Evolutionary conservation across 2,113 vertebrate genomes (phyloP).

Genomic region (Riparia riparia): DNA sequence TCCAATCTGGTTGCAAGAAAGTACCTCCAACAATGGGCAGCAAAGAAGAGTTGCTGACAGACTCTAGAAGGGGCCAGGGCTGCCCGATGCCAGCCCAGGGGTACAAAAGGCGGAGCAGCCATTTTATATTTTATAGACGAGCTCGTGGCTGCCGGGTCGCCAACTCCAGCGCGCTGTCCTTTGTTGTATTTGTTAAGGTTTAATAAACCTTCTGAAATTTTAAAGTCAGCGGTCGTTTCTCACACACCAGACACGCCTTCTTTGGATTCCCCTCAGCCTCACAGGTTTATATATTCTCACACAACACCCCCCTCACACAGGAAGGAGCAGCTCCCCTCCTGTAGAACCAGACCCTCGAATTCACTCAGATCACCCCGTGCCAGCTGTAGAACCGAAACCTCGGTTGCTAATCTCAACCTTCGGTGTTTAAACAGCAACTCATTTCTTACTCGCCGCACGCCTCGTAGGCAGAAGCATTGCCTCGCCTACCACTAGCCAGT

Average conservation of each 20-base stretch:
- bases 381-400: background rate
- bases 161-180: background rate
- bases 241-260: background rate
- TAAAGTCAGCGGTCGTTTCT: background rate
- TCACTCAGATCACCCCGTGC: background rate
- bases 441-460: background rate
- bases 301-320: background rate
- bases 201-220: background rate
- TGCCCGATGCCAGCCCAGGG: background rate
- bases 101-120: background rate
- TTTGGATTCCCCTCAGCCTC: background rate
- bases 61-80: background rate
- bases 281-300: background rate
- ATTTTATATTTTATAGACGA: background rate
- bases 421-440: background rate
- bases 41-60: background rate
- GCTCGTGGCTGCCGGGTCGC: background rate
- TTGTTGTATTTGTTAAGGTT: background rate
- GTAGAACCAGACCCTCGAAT: background rate
- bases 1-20: background rate
- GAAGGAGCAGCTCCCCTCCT: background rate
- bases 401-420: background rate
- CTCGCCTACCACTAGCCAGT: background rate
- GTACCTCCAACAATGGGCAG: background rate
- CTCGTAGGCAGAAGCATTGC: background rate